A percentile compares a stretch with the other conserved stretches of the same genome.
Evolutionary conservation across 92 coral and sea anemone species (phyloP).

Genomic region (Bergia sp.): DNA sequence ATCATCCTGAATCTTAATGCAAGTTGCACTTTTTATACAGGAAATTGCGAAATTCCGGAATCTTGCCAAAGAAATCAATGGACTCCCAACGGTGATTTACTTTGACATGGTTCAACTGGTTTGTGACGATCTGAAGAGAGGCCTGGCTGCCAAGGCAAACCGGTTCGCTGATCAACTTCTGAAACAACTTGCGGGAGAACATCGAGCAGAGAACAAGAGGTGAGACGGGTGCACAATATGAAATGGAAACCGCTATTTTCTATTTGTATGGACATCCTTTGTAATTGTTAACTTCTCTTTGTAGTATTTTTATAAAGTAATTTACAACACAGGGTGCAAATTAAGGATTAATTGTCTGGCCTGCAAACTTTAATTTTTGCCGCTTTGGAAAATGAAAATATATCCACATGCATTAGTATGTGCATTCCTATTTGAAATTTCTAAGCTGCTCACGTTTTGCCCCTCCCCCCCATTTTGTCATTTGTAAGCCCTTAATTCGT

Average conservation of each 20-base stretch:
- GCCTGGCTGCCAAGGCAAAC: slow-evolving; percentile 93
- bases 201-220: slow-evolving; percentile 80
- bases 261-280: neutral
- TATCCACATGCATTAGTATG: no score
- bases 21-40: slow-evolving; percentile 45
- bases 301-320: no score
- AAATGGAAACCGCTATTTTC: neutral
- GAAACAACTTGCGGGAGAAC: slow-evolving; percentile 89
- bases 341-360: no score
- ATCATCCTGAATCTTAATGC: no score
- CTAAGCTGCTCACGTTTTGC: no score
- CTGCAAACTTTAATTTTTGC: no score
- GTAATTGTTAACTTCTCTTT: neutral
- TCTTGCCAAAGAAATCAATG: slow-evolving; percentile 88
- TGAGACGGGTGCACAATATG: slow-evolving; percentile 37
- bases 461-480: no score
- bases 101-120: slow-evolving; percentile 97
- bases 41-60: slow-evolving; percentile 92
- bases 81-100: slow-evolving; percentile 88
- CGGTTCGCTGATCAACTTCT: slow-evolving; percentile 94
- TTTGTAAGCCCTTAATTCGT: no score
- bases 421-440: no score
- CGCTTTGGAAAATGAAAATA: no score
- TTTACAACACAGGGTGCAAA: no score
- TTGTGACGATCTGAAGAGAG: slow-evolving; percentile 99